Percentiles rank a stretch among this genome's conserved stretches.
Conservation (phyloP, 2,888 invertebrate species). For the Ophonus ardosiacus region DNA sequence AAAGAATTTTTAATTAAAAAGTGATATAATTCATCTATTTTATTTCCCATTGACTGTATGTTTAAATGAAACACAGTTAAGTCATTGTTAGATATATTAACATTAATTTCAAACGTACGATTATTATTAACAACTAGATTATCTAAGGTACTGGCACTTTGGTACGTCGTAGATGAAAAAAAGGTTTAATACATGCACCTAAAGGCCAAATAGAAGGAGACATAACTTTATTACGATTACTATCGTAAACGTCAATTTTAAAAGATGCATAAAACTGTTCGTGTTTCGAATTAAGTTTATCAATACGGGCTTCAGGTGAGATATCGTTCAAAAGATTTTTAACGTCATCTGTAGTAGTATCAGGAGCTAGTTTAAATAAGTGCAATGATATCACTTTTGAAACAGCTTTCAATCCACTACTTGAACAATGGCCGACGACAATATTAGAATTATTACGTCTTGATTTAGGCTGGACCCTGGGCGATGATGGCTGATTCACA, state of each 20-base stretch:
- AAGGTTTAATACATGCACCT: not conserved
- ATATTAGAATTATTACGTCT: too few relatives aligned
- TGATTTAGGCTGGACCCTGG: too few relatives aligned
- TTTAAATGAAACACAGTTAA: too few relatives aligned
- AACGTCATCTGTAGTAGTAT: not conserved
- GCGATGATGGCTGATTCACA: too few relatives aligned
- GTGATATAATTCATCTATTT: not conserved
- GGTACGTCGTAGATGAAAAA: not conserved
- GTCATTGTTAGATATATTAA: not conserved
- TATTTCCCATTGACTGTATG: not conserved
- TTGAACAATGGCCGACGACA: not conserved
- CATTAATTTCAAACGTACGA: not conserved
- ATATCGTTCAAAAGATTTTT: not conserved
- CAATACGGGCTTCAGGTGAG: not conserved
- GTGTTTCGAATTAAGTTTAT: not conserved
- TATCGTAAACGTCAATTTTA: not conserved
- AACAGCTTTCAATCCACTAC: not conserved
- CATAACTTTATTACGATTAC: not conserved
- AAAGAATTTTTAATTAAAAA: not conserved
- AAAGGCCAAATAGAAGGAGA: not conserved
- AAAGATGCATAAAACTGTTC: not conserved
- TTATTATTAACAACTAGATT: not conserved
- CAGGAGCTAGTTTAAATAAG: not conserved
- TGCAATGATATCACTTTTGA: not conserved
- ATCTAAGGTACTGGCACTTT: not conserved